Base-by-base conservation (phyloP, 2,113 vertebrate species). In the Myxocyprinus asiaticus region DNA sequence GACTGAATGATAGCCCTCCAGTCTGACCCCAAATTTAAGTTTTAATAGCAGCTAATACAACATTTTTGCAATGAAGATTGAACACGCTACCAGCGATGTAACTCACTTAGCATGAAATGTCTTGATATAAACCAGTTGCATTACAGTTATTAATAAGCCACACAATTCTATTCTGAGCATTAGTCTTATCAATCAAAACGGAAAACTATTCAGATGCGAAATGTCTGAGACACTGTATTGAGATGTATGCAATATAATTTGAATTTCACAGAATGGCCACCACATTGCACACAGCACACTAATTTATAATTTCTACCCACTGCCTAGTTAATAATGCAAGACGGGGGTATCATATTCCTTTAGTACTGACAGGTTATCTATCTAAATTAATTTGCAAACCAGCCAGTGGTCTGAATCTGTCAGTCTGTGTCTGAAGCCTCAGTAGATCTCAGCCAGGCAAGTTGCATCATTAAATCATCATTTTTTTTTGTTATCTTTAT, bases 171-270 rank as follows among this genome's bases (percentile, higher is more conserved):
- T 73, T 33, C 44, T 2, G 45, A 73, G 56, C 15, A 77, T 59
- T 67, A 77, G 79, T 67, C 45, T 76, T 91, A 92, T 91, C 89
- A 89, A 89, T 92, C 92, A 90, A 86, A 83, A 67, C 9, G 17
- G 78, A 83, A 62, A 86, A 83, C 85, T 83, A 87, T 86, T 90
- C 88, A 87, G 73, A 85, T 88, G 87, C 90, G 87, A 88, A 88
- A 87, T 86, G 84, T 89, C 91, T 88, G 91, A 90, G 91, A 85
- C 82, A 86, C 82, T 82, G 80, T 90, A 90, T 91, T 90, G 86
- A 88, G 83, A 88, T 70, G 76, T 88, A 82, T 85, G 82, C 84
- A 85, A 88, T 88, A 67, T 86, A 33, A 33, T 85, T 85, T 86
- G 48, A 70, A 68, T 84, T 71, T 72, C 44, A 89, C 84, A 68